A percentile compares a stretch with the other conserved stretches of the same genome.
phyloP scores from a whole-genome alignment of 2,797 vertebrate genomes.

The Petrocephalus schoutedeni region DNA sequence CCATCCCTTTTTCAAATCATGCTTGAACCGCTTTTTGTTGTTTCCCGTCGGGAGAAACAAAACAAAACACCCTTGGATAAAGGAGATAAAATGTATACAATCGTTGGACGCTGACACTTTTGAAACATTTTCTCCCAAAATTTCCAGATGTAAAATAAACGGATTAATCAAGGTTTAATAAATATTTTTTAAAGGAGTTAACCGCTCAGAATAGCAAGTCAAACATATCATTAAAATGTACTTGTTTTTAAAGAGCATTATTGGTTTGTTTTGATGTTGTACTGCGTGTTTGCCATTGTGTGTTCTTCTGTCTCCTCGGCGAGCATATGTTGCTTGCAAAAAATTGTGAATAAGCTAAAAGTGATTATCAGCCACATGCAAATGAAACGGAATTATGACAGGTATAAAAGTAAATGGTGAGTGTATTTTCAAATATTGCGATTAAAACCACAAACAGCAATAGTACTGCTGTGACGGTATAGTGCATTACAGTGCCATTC shows the following conservation, averaged over 20 bases:
- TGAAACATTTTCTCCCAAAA: background rate
- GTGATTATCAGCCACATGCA: background rate
- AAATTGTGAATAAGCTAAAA: background rate
- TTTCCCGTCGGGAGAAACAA: conserved; percentile 50
- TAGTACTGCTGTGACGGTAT: background rate
- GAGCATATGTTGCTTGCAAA: background rate
- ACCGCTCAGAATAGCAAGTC: background rate
- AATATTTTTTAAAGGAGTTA: background rate
- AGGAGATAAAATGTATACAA: background rate
- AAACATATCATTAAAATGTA: background rate
- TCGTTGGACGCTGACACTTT: background rate
- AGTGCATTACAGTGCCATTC: background rate
- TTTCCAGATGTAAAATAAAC: background rate
- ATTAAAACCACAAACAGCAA: background rate
- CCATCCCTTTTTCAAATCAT: conserved; percentile 53
- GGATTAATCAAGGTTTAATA: background rate
- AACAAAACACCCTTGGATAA: background rate
- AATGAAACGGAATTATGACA: background rate
- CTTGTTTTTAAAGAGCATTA: background rate
- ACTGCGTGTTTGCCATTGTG: background rate
- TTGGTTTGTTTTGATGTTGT: background rate
- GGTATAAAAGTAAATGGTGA: background rate
- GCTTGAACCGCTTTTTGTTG: conserved; percentile 65
- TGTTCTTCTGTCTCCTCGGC: background rate
- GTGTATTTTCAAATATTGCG: background rate